Base-by-base conservation (phyloP, 2,113 vertebrate genomes). In the Spermophilus dauricus region DNA sequence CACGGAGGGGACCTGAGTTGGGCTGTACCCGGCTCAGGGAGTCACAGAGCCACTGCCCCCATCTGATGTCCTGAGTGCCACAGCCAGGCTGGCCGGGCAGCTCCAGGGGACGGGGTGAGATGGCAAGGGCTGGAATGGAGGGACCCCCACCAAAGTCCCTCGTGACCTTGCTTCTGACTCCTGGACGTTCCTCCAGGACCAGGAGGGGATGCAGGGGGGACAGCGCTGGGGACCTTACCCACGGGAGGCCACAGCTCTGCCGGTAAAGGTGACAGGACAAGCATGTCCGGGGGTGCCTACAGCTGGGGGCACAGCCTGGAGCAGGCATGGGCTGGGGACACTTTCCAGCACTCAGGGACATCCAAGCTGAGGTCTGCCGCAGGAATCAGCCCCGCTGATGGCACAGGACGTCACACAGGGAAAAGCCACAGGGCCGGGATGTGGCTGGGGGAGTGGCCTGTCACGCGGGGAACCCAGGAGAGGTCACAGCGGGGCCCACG, bases 151-250 rank as follows among this genome's bases (percentile, higher is more conserved):
- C 34, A 14, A 5, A 2, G 39, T 34, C 5, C 28, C 2, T 10
- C 51, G 26, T 30, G 8, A 82, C 63, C 42, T 70, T 11, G 51
- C 51, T 76, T 70, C 10, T 1, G n/a, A 61, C 17, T 2, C 28
- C 32, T 14, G 34, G 58, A 65, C 1, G 0, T 26, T 5, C 2
- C 0, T 8, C 26, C 32, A 8, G 8, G 8, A 14, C n/a, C 58
- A 56, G 58, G 67, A 32, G 8, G n/a, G n/a, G n/a, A 76, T 24
- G 11, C 13, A 22, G 73, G 18, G 67, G 67, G 58, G 67, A 70
- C 34, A 5, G 34, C 16, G 1, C 22, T 20, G 61, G 8, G 61
- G 24, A 24, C 24, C 67, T 70, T 34, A 70, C 16, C 67, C 34
- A n/a, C 34, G 67, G 32, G 5, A n/a, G 32, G 12, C 34, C 67